These are phyloP conservation scores for Tolmerus cingulatus DNA, from an alignment of 2,888 invertebrate species.

Conservation along the genomic window DNA sequence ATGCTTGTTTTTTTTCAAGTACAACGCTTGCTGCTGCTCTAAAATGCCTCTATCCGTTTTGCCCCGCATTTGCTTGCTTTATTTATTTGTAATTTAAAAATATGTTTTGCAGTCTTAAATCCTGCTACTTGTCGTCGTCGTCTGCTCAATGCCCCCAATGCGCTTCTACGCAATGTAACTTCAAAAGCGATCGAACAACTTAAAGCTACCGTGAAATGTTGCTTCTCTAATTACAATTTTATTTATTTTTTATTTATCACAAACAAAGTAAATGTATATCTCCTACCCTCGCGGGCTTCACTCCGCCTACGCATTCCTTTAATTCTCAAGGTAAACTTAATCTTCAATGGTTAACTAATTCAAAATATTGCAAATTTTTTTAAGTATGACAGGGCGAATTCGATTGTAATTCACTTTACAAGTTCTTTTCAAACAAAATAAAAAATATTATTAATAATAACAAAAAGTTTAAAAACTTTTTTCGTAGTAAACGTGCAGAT, in stretches of 20 bases:
- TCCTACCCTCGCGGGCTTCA: background rate
- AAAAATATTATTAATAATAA: background rate
- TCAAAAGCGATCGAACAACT: constrained; percentile 23
- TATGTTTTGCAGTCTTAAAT: constrained; percentile 32
- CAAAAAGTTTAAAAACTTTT: background rate
- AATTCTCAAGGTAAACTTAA: background rate
- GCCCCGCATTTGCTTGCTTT: background rate
- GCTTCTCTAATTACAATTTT: constrained; percentile 18
- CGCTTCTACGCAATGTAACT: background rate
- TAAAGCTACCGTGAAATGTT: constrained; percentile 19
- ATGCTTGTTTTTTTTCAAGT: constrained; percentile 2
- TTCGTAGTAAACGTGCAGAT: background rate
- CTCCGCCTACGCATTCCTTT: background rate
- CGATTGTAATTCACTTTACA: background rate
- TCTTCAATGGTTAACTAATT: background rate
- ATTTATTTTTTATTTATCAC: constrained; percentile 6
- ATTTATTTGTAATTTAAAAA: constrained; percentile 12
- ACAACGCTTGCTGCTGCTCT: constrained; percentile 2
- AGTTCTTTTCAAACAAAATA: background rate
- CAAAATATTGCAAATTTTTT: background rate
- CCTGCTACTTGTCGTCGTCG: constrained; percentile 14
- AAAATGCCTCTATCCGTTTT: background rate
- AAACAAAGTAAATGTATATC: constrained; percentile 8
- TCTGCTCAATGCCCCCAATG: background rate
- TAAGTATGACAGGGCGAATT: background rate